Percentiles rank a stretch among this genome's conserved stretches.
Conservation (phyloP, 2,888 invertebrate genomes). For the Phlogophora meticulosa region DNA sequence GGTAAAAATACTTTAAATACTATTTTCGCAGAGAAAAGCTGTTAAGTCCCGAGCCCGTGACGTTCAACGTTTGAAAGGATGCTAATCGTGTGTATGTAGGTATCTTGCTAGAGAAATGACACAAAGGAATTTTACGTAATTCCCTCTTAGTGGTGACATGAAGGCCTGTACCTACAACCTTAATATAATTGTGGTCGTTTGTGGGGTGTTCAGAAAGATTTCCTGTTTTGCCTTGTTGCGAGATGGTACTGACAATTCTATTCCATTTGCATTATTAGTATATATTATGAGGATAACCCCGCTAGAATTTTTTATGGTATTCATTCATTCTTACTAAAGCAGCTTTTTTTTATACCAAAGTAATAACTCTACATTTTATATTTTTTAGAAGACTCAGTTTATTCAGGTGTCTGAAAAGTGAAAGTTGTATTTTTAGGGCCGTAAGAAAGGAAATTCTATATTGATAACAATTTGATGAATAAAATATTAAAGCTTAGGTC, state of each 20-base stretch:
- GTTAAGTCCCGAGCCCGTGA: constrained; percentile 33
- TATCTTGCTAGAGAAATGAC: constrained; percentile 53
- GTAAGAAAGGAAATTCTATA: constrained; percentile 27
- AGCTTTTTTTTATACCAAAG: constrained; percentile 10
- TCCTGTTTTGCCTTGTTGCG: constrained; percentile 49
- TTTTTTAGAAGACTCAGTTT: constrained; percentile 17
- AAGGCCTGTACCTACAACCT: constrained; percentile 37
- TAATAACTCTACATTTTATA: constrained; percentile 14
- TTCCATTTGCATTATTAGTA: constrained; percentile 57
- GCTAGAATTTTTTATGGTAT: constrained; percentile 8
- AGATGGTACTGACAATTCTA: constrained; percentile 41
- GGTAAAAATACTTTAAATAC: constrained; percentile 40
- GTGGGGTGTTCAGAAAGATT: constrained; percentile 40
- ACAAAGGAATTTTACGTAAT: constrained; percentile 62
- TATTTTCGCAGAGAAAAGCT: constrained; percentile 44
- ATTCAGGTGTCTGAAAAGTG: constrained; percentile 25
- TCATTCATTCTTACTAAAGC: constrained; percentile 3
- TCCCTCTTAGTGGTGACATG: constrained; percentile 58
- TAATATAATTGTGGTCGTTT: constrained; percentile 57
- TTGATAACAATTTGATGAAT: constrained; percentile 27
- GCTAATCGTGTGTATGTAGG: constrained; percentile 46
- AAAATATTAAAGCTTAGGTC: constrained; percentile 25
- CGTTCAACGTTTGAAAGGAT: constrained; percentile 45
- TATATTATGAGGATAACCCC: constrained; percentile 27
- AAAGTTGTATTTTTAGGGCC: constrained; percentile 24